phyloP scores from a whole-genome alignment of 2,797 vertebrate species.

The Prunella strophiata region DNA sequence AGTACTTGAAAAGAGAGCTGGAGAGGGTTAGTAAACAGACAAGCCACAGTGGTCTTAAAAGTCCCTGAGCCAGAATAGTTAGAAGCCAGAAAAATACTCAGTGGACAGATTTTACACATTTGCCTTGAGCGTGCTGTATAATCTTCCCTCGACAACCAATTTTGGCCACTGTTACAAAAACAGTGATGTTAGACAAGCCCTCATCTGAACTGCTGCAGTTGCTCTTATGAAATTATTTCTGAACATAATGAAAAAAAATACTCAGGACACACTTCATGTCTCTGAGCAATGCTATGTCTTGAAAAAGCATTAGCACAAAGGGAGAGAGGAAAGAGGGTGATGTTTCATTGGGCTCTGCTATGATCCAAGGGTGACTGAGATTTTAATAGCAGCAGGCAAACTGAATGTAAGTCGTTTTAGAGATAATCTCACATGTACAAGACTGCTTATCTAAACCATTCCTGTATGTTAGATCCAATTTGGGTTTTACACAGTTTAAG shows the following conservation, averaged over 20 bases:
- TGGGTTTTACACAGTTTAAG: not conserved
- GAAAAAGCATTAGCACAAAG: not conserved
- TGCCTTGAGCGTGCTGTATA: not conserved
- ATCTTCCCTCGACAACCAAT: not conserved
- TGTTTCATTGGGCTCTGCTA: not conserved
- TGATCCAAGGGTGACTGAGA: not conserved
- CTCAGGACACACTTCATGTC: not conserved
- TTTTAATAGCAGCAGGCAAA: slow-evolving; percentile 39
- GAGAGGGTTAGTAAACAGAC: not conserved
- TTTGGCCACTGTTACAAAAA: not conserved
- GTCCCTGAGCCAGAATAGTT: not conserved
- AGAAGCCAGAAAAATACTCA: not conserved
- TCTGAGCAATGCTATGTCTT: not conserved
- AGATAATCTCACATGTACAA: slow-evolving; percentile 43
- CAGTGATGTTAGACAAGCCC: not conserved
- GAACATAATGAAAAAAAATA: not conserved
- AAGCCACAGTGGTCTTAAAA: not conserved
- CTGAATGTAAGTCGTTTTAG: not conserved
- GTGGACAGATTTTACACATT: not conserved
- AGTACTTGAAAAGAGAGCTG: not conserved
- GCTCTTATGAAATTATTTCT: not conserved
- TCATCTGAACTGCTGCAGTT: not conserved
- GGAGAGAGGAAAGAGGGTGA: not conserved
- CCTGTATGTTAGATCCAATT: slow-evolving; percentile 5
- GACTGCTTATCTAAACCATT: slow-evolving; percentile 31